Base-by-base conservation (phyloP, 2,888 invertebrate species). In the Geotrupes spiniger region DNA sequence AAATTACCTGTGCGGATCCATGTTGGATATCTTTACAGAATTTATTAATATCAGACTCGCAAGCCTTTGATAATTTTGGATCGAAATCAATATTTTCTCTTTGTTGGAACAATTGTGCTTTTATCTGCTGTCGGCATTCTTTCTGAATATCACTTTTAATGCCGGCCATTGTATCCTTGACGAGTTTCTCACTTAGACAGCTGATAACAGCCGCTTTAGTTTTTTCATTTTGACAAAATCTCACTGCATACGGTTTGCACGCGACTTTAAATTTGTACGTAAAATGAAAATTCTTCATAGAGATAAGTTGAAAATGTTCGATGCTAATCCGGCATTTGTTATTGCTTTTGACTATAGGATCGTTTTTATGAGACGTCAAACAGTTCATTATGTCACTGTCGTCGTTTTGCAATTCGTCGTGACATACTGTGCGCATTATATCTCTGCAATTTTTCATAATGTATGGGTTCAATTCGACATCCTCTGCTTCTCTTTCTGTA, bases 241-340 rank as follows among this genome's bases (percentile, higher is more conserved):
- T 76, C 45, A 80, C 59, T 0, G 93, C 93, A 70, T 88, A 85
- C 2, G 84, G 81, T 62, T 88, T 88, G 65, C 98, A 99, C 0
- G 94, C 91, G 70, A 94, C 85, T 74, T 96, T 94, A 71, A 99
- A 98, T 71, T 92, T 92, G 63, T 87, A 89, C 1, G 90, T 92
- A 69, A 97, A 98, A 63, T 87, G 87, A 72, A 92, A 95, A 74
- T 93, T 92, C 71, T 95, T 92, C 56, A 98, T 71, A 2, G 92
- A 88, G 52, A 96, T 89, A 51, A 99, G 77, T 74, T 99, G 98
- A 68, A 96, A 95, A 76, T 99, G 98, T 74, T 98, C 97, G 40
- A 99, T 88, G 51, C 94, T 93, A 27, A 91, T 90, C 54, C 88
- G 81, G 72, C 98, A 98, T 71, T 94, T 92, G 52, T 75, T 76